Base-by-base conservation (phyloP, 2,113 vertebrate genomes). In the Hypanus sabinus region DNA sequence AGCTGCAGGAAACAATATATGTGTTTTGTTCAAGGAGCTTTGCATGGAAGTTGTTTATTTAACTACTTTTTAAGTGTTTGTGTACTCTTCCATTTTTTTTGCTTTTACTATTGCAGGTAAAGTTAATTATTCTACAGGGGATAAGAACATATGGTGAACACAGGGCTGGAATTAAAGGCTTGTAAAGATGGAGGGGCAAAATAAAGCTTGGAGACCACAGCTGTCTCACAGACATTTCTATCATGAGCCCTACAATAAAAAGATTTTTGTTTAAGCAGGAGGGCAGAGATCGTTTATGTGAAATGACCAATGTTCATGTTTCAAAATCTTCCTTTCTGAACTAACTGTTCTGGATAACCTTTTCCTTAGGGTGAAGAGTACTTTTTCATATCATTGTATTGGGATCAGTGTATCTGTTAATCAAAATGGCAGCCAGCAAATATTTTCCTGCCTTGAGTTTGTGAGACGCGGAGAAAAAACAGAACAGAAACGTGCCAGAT, bases 61-160 rank as follows among this genome's bases (percentile, higher is more conserved):
- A 93, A 93, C 90, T 93, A 46, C 90, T 73, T 73, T 93, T 36
- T 38, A 73, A 93, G 90, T 90, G 90, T 93, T 93, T 71, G 90
- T 93, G 90, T 93, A 46, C 68, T 93, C 70, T 73, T 36, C 90
- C 90, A 46, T 38, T 73, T 93, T 38, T 71, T 46, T 73, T 73
- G n/a, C 20, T 93, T 88, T 93, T 93, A 24, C 90, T 93, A 73
- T 93, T 93, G 90, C 90, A 93, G 90, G 90, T 93, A 93, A 73
- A 93, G 90, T 93, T 93, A 93, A 93, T 93, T 93, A 93, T 93
- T 93, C 90, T 93, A 27, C 90, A 12, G 90, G 90, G 90, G 65
- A 93, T 93, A 73, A 71, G 68, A 70, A 36, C 90, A 93, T 93
- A 93, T 93, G 90, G 90, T 73, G 90, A 93, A 93, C 65, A 71